Base-by-base conservation (phyloP, 2,888 invertebrate species). In the Panzeria rudis region DNA sequence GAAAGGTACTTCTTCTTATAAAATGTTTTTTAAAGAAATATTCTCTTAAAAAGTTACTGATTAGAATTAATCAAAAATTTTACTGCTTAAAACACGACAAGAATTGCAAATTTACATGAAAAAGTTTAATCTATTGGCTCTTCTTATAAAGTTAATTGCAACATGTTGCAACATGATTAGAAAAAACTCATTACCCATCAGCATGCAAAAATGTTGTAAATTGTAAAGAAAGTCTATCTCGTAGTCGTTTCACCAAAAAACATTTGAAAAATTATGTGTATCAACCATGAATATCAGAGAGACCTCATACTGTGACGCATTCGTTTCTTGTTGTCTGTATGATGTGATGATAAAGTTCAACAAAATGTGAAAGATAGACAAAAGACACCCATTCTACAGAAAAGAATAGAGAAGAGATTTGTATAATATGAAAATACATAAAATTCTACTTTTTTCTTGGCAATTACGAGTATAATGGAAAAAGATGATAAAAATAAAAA, bases 251-350 rank as follows among this genome's bases (percentile, higher is more conserved):
- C 25, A 25, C 62, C 52, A 75, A 81, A 81, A 69, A 71, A 32
- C 64, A 71, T 71, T 71, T 77, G 76, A 75, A 82, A 83, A 72
- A 77, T 77, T 64, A 80, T 73, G 66, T 77, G 56, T 59, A 71
- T 56, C 77, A 83, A 59, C 82, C 71, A 77, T 77, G 69, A 76
- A 83, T 54, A 71, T 47, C 61, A 64, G 25, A 66, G 35, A 66
- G 71, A 82, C 71, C 82, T 64, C 76, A 71, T 82, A 82, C 82
- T 82, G 76, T 82, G 80, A 73, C 72, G 72, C 47, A 64, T 35
- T 6, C 35, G 29, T n/a, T n/a, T n/a, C n/a, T n/a, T 5, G 29
- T 25, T 75, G 75, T 68, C 61, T 75, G 52, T 35, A 23, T 59
- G 66, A 61, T 66, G 52, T 32, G 52, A 75, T 59, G 68, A 80